phyloP scores from a whole-genome alignment of 2,888 invertebrate genomes.

The Macaria notata region DNA sequence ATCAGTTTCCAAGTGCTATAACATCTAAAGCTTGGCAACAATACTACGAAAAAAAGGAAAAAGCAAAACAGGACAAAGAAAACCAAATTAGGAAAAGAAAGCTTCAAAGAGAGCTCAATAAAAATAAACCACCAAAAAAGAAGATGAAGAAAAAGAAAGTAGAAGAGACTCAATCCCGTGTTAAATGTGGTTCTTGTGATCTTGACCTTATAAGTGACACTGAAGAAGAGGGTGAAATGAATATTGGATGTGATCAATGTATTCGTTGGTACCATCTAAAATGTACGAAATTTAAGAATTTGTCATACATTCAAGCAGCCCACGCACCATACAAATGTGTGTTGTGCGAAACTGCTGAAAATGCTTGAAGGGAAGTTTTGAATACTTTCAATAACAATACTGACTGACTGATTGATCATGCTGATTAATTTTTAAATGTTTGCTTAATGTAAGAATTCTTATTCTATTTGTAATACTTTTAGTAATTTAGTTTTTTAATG shows the following conservation, averaged over 20 bases:
- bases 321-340: conserved; percentile 7
- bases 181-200: conserved; percentile 35
- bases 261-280: conserved; percentile 32
- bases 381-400: conserved; percentile 6
- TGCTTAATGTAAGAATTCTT: conserved; percentile 3
- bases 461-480: conserved; percentile 4
- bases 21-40: conserved; percentile 39
- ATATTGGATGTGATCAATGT: conserved; percentile 31
- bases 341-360: conserved; percentile 7
- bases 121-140: conserved; percentile 9
- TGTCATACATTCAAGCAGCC: conserved; percentile 14
- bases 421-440: conserved; percentile 6
- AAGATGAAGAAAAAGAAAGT: conserved; percentile 24
- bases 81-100: conserved; percentile 17
- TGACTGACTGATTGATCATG: conserved; percentile 1
- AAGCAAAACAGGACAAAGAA: conserved; percentile 18
- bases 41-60: conserved; percentile 16
- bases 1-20: conserved; percentile 33
- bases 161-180: conserved; percentile 27
- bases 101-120: conserved; percentile 5
- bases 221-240: conserved; percentile 38
- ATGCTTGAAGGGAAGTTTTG: conserved; percentile 9
- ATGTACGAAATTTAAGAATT: conserved; percentile 26
- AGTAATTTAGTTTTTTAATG: conserved; percentile 1
- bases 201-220: conserved; percentile 32